Percentiles rank a stretch among this genome's conserved stretches.
Evolutionary conservation across 2,888 invertebrate genomes (phyloP).

Genomic region (Macrostomum cliftonense): DNA sequence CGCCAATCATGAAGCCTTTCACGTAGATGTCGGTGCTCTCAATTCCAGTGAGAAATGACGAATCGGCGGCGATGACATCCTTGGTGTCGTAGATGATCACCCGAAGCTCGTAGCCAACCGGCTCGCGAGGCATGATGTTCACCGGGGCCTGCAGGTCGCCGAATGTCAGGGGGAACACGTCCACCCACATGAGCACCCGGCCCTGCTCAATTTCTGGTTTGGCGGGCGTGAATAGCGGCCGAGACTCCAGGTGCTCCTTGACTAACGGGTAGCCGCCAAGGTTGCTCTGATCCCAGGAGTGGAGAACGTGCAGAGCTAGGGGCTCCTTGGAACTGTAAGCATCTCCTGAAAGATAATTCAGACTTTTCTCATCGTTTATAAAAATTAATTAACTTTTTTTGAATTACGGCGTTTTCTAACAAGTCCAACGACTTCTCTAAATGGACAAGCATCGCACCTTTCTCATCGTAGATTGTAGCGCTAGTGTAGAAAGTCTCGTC

Average conservation of each 20-base stretch:
- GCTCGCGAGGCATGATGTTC: constrained; percentile 11
- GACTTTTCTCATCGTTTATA: constrained; percentile 18
- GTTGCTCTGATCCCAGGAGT: constrained; percentile 9
- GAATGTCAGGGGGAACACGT: constrained; percentile 6
- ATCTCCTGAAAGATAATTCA: neutral
- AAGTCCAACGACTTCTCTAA: no score
- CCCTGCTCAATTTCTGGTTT: constrained; percentile 11
- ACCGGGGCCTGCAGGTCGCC: constrained; percentile 3
- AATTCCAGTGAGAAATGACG: constrained; percentile 12
- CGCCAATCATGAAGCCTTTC: constrained; percentile 12
- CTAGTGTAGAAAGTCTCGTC: constrained; percentile 31
- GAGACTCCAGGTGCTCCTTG: constrained; percentile 11
- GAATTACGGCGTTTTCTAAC: no score
- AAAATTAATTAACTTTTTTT: no score
- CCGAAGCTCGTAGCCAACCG: constrained; percentile 11
- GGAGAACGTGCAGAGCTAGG: constrained; percentile 6
- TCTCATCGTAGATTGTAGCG: constrained; percentile 20
- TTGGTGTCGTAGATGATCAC: constrained; percentile 10
- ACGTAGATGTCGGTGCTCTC: constrained; percentile 12
- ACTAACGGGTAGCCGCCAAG: constrained; percentile 6
- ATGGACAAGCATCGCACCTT: no score
- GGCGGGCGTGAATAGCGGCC: constrained; percentile 10
- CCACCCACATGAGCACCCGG: constrained; percentile 12
- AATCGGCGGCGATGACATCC: constrained; percentile 10
- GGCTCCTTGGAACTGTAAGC: constrained; percentile 14